These are phyloP conservation scores for Fopius arisanus DNA, from an alignment of 1,140 invertebrate genomes.

Conservation along the genomic window DNA sequence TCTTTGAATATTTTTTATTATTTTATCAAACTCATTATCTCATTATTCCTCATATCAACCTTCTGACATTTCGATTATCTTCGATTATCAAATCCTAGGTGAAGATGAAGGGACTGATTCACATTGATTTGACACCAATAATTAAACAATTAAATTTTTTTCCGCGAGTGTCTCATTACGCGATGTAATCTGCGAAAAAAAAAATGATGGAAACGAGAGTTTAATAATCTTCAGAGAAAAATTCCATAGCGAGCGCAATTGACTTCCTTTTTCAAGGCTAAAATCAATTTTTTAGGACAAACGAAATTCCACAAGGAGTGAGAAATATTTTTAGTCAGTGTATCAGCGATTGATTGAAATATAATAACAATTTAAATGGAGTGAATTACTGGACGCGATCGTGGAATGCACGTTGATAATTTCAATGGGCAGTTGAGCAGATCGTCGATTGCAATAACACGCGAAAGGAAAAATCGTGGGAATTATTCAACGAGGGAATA, in stretches of 20 bases:
- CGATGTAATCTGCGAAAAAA: background rate
- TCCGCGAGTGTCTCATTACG: background rate
- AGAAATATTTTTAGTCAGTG: background rate
- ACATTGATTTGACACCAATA: background rate
- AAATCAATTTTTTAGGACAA: no score
- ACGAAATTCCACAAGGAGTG: no score
- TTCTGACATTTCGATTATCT: constrained; percentile 45
- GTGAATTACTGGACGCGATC: constrained; percentile 20
- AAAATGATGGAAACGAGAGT: background rate
- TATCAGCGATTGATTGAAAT: background rate
- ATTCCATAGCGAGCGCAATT: no score
- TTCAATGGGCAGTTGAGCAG: constrained; percentile 2
- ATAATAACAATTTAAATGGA: constrained; percentile 11
- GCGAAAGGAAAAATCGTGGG: constrained; percentile 30
- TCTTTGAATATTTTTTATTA: no score
- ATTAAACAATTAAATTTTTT: background rate
- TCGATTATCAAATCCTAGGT: background rate
- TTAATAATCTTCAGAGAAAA: background rate
- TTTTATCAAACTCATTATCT: no score
- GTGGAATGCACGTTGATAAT: constrained; percentile 25
- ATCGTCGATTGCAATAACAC: constrained; percentile 5
- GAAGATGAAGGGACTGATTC: background rate
- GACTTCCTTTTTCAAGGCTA: no score
- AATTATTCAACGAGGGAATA: constrained; percentile 20
- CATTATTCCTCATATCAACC: constrained; percentile 49